Base-by-base conservation (phyloP, 2,113 vertebrate genomes). In the Circaetus cinerascens region DNA sequence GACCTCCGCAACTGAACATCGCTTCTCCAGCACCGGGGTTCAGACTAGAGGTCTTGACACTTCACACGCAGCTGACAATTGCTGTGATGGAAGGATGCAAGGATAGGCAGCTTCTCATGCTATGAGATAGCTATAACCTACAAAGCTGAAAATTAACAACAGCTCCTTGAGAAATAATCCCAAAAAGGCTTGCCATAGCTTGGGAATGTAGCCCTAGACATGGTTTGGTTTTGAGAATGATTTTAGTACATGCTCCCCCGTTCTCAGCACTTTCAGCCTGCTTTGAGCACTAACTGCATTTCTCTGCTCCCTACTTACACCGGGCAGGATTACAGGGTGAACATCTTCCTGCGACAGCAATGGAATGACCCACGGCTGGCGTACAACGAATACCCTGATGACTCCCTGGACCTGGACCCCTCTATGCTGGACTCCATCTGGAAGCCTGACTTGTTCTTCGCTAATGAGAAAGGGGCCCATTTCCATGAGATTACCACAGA, bases 391-490 rank as follows among this genome's bases (percentile, higher is more conserved):
- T 99, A 99, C 77, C 99, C 99, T 0, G 99, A 99, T 5, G 99
- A 99, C 96, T 99, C 99, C 7, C 97, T 99, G 97, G 99, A 99
- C 97, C 98, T 99, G 53, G 99, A 99, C 97, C 99, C 99, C 3
- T 99, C 99, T 69, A 99, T 99, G 99, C 95, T 99, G 98, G 99
- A 99, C 97, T 99, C 99, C 96, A 99, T 99, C 98, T 99, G 99
- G 99, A 99, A 99, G 82, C 99, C 99, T 3, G 99, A 99, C 94
- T 94, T 99, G 98, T 99, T 99, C 98, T 99, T 99, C 4, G 99
- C 99, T 92, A 99, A 99, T 1, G 99, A 99, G 98, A 99, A 99
- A 86, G 99, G 99, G 29, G 99, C 99, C 56, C 99, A 99, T 95
- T 99, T 99, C 97, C 99, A 99, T 0, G 99, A 99, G 98, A 99